Base-by-base conservation (phyloP, 2,888 invertebrate species). In the Smittia sp. region DNA sequence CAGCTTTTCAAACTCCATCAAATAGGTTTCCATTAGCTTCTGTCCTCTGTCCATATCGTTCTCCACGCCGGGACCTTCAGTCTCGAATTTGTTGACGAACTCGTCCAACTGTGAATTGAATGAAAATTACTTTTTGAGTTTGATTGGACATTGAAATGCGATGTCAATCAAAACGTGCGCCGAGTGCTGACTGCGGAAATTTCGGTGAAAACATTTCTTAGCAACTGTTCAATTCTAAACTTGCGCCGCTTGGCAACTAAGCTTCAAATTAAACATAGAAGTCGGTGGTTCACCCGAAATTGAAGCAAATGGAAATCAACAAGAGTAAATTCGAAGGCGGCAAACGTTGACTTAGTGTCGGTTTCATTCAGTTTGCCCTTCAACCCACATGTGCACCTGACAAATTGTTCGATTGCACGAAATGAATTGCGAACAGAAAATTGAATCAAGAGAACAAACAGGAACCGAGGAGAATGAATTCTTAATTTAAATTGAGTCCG, bases 51-150 rank as follows among this genome's bases (percentile, higher is more conserved):
- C 93, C 78, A 96, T 83, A 79, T 94, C 88, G 20, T 89, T 85
- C 0, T 89, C 92, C 0, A 94, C 90, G 0, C 90, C 91, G 0
- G 96, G 96, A 0, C 96, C 96, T 76, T 90, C 87, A 0, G 76
- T 80, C 75, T 90, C 87, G 78, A 92, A 96, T 77, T 88, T 87
- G 76, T 88, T 86, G 0, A 91, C 86, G 80, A 95, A 95, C 0
- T 86, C 83, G 75, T 75, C 76, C 74, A 83, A 74, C 82, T 82
- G 75, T 58, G 75, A 73, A 73, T 72, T 18, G 25, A n/a, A n/a
- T n/a, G n/a, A 32, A 32, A 32, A 32, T 32, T 32, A 6, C 32
- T 6, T 32, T 32, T 6, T 32, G 4, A 32, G n/a, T n/a, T n/a
- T n/a, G n/a, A n/a, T n/a, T n/a, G n/a, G n/a, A n/a, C n/a, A n/a